phyloP scores from a whole-genome alignment of 2,888 invertebrate species.

The Apamea anceps region DNA sequence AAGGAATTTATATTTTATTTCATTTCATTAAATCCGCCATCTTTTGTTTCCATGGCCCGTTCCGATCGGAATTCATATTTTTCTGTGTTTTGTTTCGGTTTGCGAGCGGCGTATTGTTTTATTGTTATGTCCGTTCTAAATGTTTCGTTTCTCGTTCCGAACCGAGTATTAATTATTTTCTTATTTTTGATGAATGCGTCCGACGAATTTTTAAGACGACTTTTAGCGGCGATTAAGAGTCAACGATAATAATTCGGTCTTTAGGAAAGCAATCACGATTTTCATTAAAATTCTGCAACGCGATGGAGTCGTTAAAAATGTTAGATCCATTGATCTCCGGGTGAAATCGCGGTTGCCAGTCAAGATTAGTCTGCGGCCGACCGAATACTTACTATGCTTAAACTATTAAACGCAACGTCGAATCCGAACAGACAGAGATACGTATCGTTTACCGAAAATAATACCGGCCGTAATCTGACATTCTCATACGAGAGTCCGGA shows the following conservation, averaged over 20 bases:
- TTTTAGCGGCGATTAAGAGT: constrained; percentile 78
- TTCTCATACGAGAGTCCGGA: constrained; percentile 78
- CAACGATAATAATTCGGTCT: constrained; percentile 79
- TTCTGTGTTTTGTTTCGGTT: constrained; percentile 90
- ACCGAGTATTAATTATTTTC: constrained; percentile 89
- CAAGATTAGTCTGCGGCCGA: constrained; percentile 80
- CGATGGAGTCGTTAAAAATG: constrained; percentile 43
- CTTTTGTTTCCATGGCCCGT: constrained; percentile 88
- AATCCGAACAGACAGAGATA: constrained; percentile 84
- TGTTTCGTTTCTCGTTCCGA: constrained; percentile 83
- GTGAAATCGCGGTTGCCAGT: constrained; percentile 81
- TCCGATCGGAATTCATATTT: constrained; percentile 90
- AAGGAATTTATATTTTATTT: constrained; percentile 90
- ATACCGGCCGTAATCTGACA: constrained; percentile 85
- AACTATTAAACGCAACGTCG: constrained; percentile 86
- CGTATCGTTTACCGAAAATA: constrained; percentile 88
- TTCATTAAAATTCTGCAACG: constrained; percentile 78
- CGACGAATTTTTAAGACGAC: constrained; percentile 78
- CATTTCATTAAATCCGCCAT: constrained; percentile 90
- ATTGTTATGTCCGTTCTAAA: constrained; percentile 86
- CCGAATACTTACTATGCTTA: constrained; percentile 80
- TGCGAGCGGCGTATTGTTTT: constrained; percentile 87
- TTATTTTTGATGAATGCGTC: constrained; percentile 88
- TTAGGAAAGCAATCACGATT: constrained; percentile 81
- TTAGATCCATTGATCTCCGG: constrained; percentile 70